Evolutionary conservation across 2,113 vertebrate genomes (phyloP).

Genomic region (Delphinus delphis): DNA sequence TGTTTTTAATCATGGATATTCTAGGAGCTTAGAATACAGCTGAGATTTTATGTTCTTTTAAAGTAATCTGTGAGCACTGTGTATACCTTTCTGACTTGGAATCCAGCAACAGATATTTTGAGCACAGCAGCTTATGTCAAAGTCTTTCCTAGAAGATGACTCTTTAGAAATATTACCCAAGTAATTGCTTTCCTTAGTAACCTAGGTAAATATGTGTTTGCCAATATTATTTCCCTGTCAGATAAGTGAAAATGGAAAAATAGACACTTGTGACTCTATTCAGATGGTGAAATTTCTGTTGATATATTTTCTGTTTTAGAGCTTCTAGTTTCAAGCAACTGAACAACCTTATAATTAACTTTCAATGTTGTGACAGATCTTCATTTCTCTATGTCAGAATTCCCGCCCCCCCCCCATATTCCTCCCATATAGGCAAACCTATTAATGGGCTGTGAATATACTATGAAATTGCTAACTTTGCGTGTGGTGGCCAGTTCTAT

Average conservation of each 20-base stretch:
- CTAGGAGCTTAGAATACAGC: background rate
- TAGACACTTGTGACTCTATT: background rate
- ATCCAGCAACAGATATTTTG: background rate
- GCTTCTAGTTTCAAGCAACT: background rate
- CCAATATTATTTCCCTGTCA: background rate
- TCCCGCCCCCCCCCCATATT: fast-evolving
- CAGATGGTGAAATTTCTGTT: background rate
- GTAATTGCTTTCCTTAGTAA: background rate
- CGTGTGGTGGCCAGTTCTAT: background rate
- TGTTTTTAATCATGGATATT: background rate
- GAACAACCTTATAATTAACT: background rate
- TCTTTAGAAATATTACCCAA: background rate
- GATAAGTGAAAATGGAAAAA: background rate
- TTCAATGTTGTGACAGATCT: background rate
- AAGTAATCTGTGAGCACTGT: background rate
- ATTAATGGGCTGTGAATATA: background rate
- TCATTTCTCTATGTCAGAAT: background rate
- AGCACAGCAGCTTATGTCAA: background rate
- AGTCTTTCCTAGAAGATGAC: background rate
- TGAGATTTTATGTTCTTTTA: background rate
- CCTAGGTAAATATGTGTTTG: background rate
- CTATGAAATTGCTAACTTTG: background rate
- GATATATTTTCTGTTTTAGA: background rate
- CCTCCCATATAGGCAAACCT: background rate
- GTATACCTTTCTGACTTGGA: background rate